phyloP scores from a whole-genome alignment of 2,888 invertebrate species.

The Axea sp. region DNA sequence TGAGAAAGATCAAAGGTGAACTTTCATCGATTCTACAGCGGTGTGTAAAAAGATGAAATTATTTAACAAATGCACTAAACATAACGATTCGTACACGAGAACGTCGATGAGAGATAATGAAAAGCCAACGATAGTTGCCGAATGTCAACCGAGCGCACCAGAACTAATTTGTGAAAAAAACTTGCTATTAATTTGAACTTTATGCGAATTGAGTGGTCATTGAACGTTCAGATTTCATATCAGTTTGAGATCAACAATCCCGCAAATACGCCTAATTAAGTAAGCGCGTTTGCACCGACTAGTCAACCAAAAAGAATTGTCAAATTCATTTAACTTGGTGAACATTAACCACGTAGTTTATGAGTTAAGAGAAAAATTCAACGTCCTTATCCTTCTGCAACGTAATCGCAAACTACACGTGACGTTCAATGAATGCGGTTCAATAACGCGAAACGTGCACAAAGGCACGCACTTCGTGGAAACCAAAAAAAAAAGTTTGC shows the following conservation, averaged over 20 bases:
- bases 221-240: constrained; percentile 18
- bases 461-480: constrained; percentile 11
- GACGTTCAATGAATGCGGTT: constrained; percentile 5
- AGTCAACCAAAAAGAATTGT: constrained; percentile 15
- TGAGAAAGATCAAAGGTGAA: constrained; percentile 26
- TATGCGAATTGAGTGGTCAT: constrained; percentile 17
- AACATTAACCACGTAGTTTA: constrained; percentile 9
- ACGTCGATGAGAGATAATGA: background rate
- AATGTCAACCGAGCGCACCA: background rate
- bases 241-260: constrained; percentile 6
- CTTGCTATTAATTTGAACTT: constrained; percentile 4
- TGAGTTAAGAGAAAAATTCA: background rate
- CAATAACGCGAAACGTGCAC: constrained; percentile 6
- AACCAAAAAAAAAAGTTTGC: constrained; percentile 12
- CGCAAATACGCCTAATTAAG: constrained; percentile 13
- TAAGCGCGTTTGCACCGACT: background rate
- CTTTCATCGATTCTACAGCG: constrained; percentile 11
- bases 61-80: background rate
- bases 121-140: background rate
- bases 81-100: background rate
- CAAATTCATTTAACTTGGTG: constrained; percentile 10
- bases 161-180: background rate
- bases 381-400: too few species aligned
- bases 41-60: constrained; percentile 16
- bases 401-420: background rate